phyloP scores from a whole-genome alignment of 2,888 invertebrate genomes.

The Drosophila mimica region DNA sequence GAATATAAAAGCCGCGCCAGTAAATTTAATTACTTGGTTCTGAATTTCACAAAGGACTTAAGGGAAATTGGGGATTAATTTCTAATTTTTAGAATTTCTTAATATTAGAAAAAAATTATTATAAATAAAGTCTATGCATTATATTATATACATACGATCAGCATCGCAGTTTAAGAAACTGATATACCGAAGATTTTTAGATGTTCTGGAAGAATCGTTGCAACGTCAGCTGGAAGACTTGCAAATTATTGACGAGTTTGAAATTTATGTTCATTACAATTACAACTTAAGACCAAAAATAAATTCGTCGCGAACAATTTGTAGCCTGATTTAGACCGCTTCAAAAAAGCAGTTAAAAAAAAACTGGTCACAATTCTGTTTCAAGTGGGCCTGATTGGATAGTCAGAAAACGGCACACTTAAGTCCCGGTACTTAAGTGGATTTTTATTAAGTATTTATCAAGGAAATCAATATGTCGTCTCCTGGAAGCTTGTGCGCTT shows the following conservation, averaged over 20 bases:
- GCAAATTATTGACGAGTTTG: too few relatives aligned
- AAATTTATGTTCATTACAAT: too few relatives aligned
- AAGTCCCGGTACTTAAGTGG: conserved; percentile 51
- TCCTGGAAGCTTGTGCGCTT: conserved; percentile 30
- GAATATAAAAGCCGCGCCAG: background rate
- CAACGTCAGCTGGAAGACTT: too few relatives aligned
- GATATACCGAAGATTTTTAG: too few relatives aligned
- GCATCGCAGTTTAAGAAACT: too few relatives aligned
- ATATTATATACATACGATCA: too few relatives aligned
- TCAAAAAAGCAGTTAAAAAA: background rate
- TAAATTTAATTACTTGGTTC: too few relatives aligned
- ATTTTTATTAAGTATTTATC: conserved; percentile 73
- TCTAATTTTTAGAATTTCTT: background rate
- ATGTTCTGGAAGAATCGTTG: too few relatives aligned
- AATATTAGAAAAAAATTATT: background rate
- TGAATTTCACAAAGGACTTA: too few relatives aligned
- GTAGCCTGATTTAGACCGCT: background rate
- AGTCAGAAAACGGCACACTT: conserved; percentile 9
- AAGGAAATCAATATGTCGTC: conserved; percentile 72
- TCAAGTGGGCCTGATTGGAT: conserved; percentile 4
- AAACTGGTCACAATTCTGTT: conserved; percentile 12
- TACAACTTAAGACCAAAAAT: background rate
- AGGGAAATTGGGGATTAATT: background rate
- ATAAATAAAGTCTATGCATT: too few relatives aligned
- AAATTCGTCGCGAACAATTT: background rate